Conservation (phyloP, 2,113 vertebrate species). For the Scophthalmus maximus region DNA sequence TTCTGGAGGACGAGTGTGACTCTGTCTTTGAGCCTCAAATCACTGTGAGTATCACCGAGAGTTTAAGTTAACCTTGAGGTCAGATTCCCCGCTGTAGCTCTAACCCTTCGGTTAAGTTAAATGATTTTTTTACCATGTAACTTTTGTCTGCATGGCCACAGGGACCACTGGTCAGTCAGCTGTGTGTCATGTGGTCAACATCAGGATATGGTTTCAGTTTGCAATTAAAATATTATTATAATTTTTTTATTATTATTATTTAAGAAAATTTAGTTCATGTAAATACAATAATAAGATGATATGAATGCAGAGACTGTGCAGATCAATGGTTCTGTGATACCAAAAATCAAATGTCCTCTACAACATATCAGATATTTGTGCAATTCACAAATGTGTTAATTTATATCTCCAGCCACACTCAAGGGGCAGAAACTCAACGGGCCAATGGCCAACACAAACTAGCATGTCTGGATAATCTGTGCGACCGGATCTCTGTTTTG, state of each 20-base stretch:
- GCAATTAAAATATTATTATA: not conserved
- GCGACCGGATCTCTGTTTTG: constrained; percentile 7
- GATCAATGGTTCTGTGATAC: not conserved
- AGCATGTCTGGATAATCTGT: not conserved
- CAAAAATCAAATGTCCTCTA: no score
- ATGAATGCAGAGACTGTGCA: not conserved
- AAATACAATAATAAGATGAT: no score
- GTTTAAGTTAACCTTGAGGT: not conserved
- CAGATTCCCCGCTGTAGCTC: not conserved
- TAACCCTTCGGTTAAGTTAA: not conserved
- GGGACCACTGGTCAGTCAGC: not conserved
- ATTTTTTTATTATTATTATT: no score
- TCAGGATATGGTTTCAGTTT: not conserved
- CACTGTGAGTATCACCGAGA: constrained; percentile 70
- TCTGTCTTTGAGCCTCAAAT: constrained; percentile 83
- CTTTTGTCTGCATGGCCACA: not conserved
- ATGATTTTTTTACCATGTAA: not conserved
- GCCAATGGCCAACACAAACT: not conserved
- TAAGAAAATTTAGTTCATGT: no score
- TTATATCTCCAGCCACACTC: not conserved
- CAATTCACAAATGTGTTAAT: not conserved
- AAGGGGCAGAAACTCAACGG: not conserved
- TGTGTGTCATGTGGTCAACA: no score
- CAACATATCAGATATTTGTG: not conserved
- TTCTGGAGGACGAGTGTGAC: constrained; percentile 83